These are phyloP conservation scores for Oxytorus armatus DNA, from an alignment of 2,888 invertebrate species.

Conservation along the genomic window DNA sequence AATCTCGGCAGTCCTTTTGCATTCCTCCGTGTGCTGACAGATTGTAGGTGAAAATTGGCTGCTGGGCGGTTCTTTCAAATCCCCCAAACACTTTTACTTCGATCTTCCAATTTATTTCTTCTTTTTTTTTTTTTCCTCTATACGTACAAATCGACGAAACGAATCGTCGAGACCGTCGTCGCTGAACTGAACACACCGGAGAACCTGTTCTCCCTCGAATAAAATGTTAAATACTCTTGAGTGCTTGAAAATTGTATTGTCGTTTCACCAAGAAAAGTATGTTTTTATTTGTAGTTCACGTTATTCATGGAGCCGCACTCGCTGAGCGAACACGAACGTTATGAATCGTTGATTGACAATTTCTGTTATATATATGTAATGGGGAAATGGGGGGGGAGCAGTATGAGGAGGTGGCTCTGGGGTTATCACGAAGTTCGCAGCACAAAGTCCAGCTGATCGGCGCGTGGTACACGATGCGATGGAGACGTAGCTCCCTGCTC, in stretches of 20 bases:
- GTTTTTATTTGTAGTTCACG: not conserved
- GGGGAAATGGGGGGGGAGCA: constrained; percentile 42
- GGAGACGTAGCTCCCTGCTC: constrained; percentile 10
- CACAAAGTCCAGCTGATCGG: constrained; percentile 82
- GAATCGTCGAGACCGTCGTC: no score
- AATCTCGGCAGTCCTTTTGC: constrained; percentile 91
- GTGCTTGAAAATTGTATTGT: not conserved
- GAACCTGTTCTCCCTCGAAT: no score
- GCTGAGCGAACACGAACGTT: constrained; percentile 25
- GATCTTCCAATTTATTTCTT: not conserved
- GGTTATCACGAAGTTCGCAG: constrained; percentile 81
- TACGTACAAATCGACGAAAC: not conserved
- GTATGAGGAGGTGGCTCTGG: constrained; percentile 71
- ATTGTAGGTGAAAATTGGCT: constrained; percentile 73
- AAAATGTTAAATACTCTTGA: no score
- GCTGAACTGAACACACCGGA: no score
- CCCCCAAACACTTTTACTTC: constrained; percentile 17
- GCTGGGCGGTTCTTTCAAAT: constrained; percentile 29
- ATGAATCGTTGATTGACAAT: constrained; percentile 58
- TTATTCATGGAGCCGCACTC: not conserved
- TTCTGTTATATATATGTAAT: constrained; percentile 64
- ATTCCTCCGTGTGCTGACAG: constrained; percentile 85
- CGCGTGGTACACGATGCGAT: constrained; percentile 74
- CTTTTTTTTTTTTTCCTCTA: no score
- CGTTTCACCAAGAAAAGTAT: not conserved